phyloP scores from a whole-genome alignment of 2,797 vertebrate genomes.

The Tenualosa ilisha region DNA sequence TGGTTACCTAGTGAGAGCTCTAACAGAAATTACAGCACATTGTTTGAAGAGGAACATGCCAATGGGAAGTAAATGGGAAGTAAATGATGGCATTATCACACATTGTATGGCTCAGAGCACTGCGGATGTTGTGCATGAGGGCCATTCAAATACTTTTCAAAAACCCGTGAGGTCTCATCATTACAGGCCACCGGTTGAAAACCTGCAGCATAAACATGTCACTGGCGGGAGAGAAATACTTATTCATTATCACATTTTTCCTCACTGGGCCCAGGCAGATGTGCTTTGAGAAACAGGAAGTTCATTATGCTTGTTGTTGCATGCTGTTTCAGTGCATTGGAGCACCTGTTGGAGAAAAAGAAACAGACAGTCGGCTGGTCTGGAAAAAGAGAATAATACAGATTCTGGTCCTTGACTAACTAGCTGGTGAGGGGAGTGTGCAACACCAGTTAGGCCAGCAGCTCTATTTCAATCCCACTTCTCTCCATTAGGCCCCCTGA shows the following conservation, averaged over 20 bases:
- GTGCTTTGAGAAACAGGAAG: background rate
- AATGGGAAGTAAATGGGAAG: background rate
- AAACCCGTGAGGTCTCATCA: background rate
- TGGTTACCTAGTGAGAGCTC: background rate
- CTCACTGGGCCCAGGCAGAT: background rate
- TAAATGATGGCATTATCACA: background rate
- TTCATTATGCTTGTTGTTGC: background rate
- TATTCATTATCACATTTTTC: slow-evolving; percentile 12
- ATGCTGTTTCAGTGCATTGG: slow-evolving; percentile 10
- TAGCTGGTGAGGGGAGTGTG: background rate
- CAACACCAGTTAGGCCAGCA: background rate
- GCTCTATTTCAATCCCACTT: background rate
- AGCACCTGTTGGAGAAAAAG: background rate
- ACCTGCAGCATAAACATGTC: background rate
- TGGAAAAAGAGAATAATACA: background rate
- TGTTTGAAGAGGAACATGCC: background rate
- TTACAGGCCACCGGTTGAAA: background rate
- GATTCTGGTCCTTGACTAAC: background rate
- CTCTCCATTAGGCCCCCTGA: background rate
- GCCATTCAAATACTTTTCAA: background rate
- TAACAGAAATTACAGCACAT: background rate
- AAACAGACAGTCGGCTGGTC: background rate
- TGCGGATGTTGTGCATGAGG: background rate
- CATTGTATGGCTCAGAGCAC: background rate
- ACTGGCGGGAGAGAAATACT: background rate